These are phyloP conservation scores for Germaria angustata DNA, from an alignment of 2,888 invertebrate genomes.

Conservation along the genomic window DNA sequence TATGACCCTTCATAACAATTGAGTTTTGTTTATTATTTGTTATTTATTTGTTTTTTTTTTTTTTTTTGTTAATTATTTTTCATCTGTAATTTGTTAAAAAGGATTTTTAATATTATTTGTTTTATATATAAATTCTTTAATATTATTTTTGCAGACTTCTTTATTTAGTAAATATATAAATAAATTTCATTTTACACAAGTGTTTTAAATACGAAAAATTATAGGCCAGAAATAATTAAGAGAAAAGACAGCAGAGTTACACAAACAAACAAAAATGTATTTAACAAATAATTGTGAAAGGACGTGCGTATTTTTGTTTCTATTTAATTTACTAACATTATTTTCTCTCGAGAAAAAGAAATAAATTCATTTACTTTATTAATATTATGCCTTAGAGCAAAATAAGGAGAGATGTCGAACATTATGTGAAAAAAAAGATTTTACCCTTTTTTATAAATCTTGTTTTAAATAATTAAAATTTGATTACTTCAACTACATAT, in stretches of 20 bases:
- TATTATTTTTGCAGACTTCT: constrained; percentile 53
- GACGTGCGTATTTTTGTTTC: constrained; percentile 42
- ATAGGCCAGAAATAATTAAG: constrained; percentile 23
- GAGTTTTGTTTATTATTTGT: constrained; percentile 51
- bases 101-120: background rate
- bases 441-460: background rate
- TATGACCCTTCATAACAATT: constrained; percentile 61
- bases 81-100: background rate
- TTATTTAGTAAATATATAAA: constrained; percentile 35
- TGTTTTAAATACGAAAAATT: constrained; percentile 22
- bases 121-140: constrained; percentile 38
- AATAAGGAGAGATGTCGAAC: background rate
- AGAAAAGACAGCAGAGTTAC: constrained; percentile 16
- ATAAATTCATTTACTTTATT: background rate
- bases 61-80: constrained; percentile 21
- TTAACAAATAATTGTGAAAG: constrained; percentile 10
- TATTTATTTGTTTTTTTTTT: too few relatives aligned
- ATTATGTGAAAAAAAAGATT: background rate
- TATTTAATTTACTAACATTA: constrained; percentile 6
- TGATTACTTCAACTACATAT: background rate
- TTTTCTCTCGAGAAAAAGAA: background rate
- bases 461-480: background rate
- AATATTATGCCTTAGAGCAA: background rate
- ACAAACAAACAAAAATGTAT: constrained; percentile 21
- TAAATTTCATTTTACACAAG: constrained; percentile 49